phyloP scores from a whole-genome alignment of 2,113 vertebrate genomes.

The Oreamnos americanus region DNA sequence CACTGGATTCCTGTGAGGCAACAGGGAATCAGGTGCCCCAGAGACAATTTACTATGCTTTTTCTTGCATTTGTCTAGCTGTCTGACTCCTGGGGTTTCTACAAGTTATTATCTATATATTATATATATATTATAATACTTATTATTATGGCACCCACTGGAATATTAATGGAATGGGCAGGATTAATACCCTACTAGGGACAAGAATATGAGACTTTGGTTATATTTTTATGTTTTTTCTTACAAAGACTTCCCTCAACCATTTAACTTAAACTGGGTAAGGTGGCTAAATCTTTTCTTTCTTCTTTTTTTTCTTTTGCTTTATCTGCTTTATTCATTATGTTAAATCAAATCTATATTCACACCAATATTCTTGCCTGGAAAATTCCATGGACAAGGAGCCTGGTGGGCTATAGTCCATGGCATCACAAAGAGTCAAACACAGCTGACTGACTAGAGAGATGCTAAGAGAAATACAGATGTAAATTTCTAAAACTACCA shows the following conservation, averaged over 20 bases:
- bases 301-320: not conserved
- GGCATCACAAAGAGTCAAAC: not conserved
- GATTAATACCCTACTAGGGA: not conserved
- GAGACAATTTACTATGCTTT: not conserved
- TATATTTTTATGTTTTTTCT: not conserved
- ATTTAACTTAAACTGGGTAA: not conserved
- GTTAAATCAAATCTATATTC: not conserved
- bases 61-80: not conserved
- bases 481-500: not conserved
- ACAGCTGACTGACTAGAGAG: not conserved
- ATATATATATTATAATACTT: not conserved
- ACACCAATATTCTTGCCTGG: not conserved
- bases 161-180: not conserved
- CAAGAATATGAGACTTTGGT: not conserved
- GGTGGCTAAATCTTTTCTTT: not conserved
- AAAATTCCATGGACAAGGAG: not conserved
- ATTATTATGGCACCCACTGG: not conserved
- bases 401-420: not conserved
- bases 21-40: not conserved
- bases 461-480: not conserved
- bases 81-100: not conserved
- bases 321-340: not conserved
- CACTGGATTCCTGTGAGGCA: not conserved
- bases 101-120: not conserved
- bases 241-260: not conserved